Evolutionary conservation across 2,113 vertebrate genomes (phyloP).

Genomic region (Leptosomus discolor): DNA sequence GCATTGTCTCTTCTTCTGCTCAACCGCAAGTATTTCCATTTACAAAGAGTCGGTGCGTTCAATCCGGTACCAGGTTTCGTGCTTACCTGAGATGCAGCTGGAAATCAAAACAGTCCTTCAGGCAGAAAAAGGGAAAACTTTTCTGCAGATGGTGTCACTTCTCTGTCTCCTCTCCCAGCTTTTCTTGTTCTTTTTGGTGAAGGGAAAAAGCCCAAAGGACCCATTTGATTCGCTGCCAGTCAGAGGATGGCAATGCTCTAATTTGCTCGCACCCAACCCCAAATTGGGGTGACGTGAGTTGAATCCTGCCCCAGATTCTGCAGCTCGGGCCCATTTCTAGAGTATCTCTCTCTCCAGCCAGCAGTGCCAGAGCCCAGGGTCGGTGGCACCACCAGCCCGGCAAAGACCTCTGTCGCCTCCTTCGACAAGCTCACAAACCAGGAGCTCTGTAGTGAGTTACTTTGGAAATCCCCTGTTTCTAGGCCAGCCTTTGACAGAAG

Average conservation of each 20-base stretch:
- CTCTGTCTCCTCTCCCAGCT: background rate
- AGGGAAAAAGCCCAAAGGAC: background rate
- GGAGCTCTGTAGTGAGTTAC: background rate
- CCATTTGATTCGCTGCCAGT: background rate
- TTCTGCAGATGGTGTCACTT: background rate
- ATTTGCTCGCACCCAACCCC: background rate
- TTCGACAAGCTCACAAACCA: background rate
- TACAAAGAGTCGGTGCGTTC: background rate
- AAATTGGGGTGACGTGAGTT: background rate
- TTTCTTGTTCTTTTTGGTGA: background rate
- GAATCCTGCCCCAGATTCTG: background rate
- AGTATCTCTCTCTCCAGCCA: background rate
- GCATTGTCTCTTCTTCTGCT: background rate
- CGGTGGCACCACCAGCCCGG: background rate
- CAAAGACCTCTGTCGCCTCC: background rate
- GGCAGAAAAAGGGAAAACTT: background rate
- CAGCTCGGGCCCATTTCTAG: background rate
- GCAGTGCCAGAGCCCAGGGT: background rate
- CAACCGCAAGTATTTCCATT: background rate
- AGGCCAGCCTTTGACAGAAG: background rate
- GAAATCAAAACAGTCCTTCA: slow-evolving; percentile 12
- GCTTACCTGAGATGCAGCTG: slow-evolving; percentile 24
- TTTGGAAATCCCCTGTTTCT: background rate
- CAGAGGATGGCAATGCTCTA: background rate
- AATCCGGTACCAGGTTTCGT: background rate